Conservation (phyloP, 2,888 invertebrate species). For the Lymantria monacha region DNA sequence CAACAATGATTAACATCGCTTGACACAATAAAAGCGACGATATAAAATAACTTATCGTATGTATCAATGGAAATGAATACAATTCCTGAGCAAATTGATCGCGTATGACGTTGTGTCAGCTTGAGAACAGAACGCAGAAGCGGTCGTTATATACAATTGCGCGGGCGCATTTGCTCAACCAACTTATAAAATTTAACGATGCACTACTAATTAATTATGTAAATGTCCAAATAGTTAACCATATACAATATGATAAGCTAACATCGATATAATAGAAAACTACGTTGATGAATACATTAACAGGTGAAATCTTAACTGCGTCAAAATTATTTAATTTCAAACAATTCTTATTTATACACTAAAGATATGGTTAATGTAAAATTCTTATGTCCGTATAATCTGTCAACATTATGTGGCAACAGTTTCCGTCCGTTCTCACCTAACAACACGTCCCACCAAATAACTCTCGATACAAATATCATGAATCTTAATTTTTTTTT, state of each 20-base stretch:
- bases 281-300: slow-evolving; percentile 78
- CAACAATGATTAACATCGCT: slow-evolving; percentile 70
- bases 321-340: slow-evolving; percentile 66
- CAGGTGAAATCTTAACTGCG: slow-evolving; percentile 74
- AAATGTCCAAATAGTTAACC: slow-evolving; percentile 64
- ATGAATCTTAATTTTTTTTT: slow-evolving; percentile 53
- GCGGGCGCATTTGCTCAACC: slow-evolving; percentile 50
- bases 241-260: slow-evolving; percentile 72
- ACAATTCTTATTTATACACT: slow-evolving; percentile 64
- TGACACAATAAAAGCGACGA: slow-evolving; percentile 54
- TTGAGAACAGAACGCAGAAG: slow-evolving; percentile 51
- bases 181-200: slow-evolving; percentile 70
- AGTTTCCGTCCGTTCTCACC: slow-evolving; percentile 38
- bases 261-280: slow-evolving; percentile 67
- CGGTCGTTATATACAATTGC: slow-evolving; percentile 54
- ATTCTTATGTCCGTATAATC: slow-evolving; percentile 51
- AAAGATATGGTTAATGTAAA: slow-evolving; percentile 76
- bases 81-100: slow-evolving; percentile 76
- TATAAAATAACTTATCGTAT: slow-evolving; percentile 63
- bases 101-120: slow-evolving; percentile 42
- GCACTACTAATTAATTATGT: slow-evolving; percentile 51
- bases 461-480: slow-evolving; percentile 72
- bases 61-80: slow-evolving; percentile 66
- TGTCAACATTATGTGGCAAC: slow-evolving; percentile 43
- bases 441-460: slow-evolving; percentile 60